Conservation (phyloP, 2,797 vertebrate genomes). For the Coregonus suidteri region DNA sequence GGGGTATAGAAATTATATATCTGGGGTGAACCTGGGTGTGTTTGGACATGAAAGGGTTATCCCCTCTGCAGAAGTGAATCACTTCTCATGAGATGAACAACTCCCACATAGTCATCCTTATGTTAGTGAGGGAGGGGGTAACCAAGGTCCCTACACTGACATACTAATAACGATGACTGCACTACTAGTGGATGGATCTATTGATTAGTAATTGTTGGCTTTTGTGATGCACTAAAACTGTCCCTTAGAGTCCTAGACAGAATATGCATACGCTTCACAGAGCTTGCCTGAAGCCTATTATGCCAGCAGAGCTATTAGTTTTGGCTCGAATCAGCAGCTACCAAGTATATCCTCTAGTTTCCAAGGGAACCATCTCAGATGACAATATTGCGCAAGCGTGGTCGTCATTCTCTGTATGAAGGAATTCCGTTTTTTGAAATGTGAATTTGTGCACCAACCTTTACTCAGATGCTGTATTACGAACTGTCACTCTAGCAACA, state of each 20-base stretch:
- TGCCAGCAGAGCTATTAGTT: neutral
- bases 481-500: neutral
- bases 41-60: slow-evolving; percentile 14
- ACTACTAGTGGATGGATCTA: neutral
- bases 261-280: neutral
- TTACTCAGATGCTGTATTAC: neutral
- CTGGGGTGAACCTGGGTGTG: neutral
- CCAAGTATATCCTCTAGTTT: slow-evolving; percentile 24
- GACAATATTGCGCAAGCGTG: slow-evolving; percentile 4
- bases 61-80: slow-evolving; percentile 18
- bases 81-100: slow-evolving; percentile 5
- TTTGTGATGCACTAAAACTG: neutral
- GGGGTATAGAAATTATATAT: neutral
- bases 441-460: neutral
- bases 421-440: neutral
- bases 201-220: neutral
- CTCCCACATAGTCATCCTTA: neutral
- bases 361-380: slow-evolving; percentile 29
- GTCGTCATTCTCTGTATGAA: neutral
- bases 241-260: neutral
- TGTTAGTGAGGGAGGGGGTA: slow-evolving; percentile 23
- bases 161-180: neutral
- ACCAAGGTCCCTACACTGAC: neutral
- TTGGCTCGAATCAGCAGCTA: slow-evolving; percentile 1
- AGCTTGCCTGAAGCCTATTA: too few relatives aligned